Evolutionary conservation across 2,113 vertebrate genomes (phyloP).

Genomic region (Tetrax tetrax): DNA sequence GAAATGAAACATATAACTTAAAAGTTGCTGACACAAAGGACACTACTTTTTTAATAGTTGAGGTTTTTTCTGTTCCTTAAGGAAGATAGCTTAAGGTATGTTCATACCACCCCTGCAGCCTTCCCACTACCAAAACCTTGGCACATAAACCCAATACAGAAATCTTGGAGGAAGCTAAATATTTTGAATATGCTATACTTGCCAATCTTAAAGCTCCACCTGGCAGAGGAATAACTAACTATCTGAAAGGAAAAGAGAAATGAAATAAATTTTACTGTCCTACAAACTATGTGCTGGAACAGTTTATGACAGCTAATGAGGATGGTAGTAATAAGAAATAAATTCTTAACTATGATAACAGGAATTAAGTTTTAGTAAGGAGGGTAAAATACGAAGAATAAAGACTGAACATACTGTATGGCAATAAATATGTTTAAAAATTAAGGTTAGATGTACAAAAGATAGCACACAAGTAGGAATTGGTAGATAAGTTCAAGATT

Average conservation of each 20-base stretch:
- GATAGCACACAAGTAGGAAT: background rate
- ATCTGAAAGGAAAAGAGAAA: background rate
- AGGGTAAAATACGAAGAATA: background rate
- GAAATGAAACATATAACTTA: background rate
- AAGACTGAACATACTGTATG: background rate
- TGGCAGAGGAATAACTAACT: background rate
- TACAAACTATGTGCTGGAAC: background rate
- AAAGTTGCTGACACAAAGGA: background rate
- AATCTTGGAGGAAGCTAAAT: background rate
- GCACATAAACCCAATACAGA: background rate
- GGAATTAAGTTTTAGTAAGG: background rate
- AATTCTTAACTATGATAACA: background rate
- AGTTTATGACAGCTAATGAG: background rate
- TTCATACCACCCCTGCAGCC: background rate
- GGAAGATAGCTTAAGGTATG: background rate
- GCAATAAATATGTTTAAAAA: background rate
- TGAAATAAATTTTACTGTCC: background rate
- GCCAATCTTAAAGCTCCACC: background rate
- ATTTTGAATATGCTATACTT: background rate
- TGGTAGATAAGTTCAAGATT: background rate
- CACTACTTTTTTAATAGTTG: background rate
- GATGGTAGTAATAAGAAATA: background rate
- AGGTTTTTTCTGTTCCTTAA: background rate
- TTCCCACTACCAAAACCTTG: background rate
- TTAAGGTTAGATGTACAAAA: background rate